Percentiles rank a stretch among this genome's conserved stretches.
Evolutionary conservation across 2,888 invertebrate species (phyloP).

Genomic region (Rosalia funebris): DNA sequence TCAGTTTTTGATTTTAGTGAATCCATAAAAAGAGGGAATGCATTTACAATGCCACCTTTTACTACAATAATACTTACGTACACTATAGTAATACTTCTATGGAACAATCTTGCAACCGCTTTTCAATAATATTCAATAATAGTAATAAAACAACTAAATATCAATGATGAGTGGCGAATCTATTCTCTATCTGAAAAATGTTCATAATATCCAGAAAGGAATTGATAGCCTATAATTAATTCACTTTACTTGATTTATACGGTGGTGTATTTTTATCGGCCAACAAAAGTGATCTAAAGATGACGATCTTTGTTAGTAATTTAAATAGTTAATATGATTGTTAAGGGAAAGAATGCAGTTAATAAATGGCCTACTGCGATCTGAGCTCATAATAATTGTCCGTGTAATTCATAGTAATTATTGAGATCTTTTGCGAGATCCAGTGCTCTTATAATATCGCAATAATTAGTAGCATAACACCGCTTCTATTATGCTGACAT

Average conservation of each 20-base stretch:
- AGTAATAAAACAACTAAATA: too few relatives aligned
- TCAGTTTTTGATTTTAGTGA: too few relatives aligned
- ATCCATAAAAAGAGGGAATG: too few relatives aligned
- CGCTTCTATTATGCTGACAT: slow-evolving; percentile 41
- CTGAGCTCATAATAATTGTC: slow-evolving; percentile 42
- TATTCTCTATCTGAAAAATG: too few relatives aligned
- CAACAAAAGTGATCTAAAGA: slow-evolving; percentile 24
- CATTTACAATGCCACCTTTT: too few relatives aligned
- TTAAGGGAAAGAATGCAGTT: slow-evolving; percentile 35
- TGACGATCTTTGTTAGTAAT: slow-evolving; percentile 32
- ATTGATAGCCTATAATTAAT: neutral
- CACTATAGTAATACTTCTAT: too few relatives aligned
- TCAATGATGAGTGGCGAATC: too few relatives aligned
- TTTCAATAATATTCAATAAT: too few relatives aligned
- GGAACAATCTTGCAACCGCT: too few relatives aligned
- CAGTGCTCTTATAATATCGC: slow-evolving; percentile 33
- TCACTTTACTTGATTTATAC: slow-evolving; percentile 10
- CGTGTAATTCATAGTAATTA: slow-evolving; percentile 34
- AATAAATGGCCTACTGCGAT: slow-evolving; percentile 43
- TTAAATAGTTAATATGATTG: slow-evolving; percentile 31
- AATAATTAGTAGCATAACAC: slow-evolving; percentile 42
- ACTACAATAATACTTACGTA: too few relatives aligned
- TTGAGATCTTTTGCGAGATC: slow-evolving; percentile 24
- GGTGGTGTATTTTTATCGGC: neutral
- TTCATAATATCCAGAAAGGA: neutral